Conservation (phyloP, 2,888 invertebrate genomes). For the Ophion slaviceki region DNA sequence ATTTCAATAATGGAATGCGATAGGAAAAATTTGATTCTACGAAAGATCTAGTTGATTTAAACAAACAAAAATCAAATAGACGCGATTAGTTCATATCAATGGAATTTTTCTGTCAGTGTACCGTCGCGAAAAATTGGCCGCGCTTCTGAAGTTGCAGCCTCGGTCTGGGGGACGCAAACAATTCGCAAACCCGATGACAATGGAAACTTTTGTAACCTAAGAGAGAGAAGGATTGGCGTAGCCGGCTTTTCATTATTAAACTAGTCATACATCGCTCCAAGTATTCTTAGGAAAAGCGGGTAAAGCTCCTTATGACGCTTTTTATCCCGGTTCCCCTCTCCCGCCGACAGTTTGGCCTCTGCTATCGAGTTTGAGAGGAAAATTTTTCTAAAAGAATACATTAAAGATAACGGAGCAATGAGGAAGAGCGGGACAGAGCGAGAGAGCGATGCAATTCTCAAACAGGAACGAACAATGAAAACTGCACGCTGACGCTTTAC, state of each 20-base stretch:
- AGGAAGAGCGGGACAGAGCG: background rate
- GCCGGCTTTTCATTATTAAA: constrained; percentile 52
- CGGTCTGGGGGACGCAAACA: constrained; percentile 71
- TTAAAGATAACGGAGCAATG: constrained; percentile 22
- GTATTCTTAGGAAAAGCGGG: constrained; percentile 46
- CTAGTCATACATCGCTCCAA: constrained; percentile 44
- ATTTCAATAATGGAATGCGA: too few relatives aligned
- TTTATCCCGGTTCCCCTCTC: constrained; percentile 27
- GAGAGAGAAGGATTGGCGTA: constrained; percentile 16
- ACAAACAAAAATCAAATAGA: too few relatives aligned
- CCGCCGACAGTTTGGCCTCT: constrained; percentile 36
- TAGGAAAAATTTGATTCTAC: too few relatives aligned
- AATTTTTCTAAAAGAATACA: constrained; percentile 63
- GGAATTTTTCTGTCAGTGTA: too few relatives aligned
- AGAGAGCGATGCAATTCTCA: constrained; percentile 41
- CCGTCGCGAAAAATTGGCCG: background rate
- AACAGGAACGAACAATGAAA: constrained; percentile 25
- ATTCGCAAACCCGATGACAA: constrained; percentile 73
- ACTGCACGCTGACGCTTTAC: constrained; percentile 35
- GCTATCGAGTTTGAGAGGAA: constrained; percentile 54
- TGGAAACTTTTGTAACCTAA: constrained; percentile 75
- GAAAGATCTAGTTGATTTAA: too few relatives aligned
- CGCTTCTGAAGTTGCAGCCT: background rate
- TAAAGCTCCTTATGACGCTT: constrained; percentile 50
- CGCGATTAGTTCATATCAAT: too few relatives aligned